A percentile compares a stretch with the other conserved stretches of the same genome.
phyloP scores from a whole-genome alignment of 2,113 vertebrate species.

The Perognathus longimembris region DNA sequence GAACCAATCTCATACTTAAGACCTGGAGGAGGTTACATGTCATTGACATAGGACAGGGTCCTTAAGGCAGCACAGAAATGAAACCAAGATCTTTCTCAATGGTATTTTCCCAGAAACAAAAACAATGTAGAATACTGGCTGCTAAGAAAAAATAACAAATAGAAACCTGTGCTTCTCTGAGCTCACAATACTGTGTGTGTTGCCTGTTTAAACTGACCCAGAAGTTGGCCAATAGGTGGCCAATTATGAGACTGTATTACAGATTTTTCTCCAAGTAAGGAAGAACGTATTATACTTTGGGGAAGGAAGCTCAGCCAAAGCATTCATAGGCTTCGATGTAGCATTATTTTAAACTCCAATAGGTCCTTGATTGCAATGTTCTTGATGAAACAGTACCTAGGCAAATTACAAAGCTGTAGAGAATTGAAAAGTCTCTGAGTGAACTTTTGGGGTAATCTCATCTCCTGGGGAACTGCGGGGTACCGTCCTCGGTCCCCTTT shows the following conservation, averaged over 20 bases:
- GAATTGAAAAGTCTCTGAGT: conserved; percentile 38
- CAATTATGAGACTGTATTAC: conserved; percentile 4
- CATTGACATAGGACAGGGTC: not conserved
- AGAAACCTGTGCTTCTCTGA: not conserved
- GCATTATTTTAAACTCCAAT: not conserved
- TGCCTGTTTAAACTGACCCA: not conserved
- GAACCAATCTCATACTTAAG: not conserved
- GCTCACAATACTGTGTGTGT: not conserved
- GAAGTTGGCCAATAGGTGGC: not conserved
- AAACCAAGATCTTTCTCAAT: conserved; percentile 11
- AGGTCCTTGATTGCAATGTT: not conserved
- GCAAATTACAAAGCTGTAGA: conserved; percentile 34
- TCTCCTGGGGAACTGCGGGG: not conserved
- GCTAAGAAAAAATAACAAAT: not conserved
- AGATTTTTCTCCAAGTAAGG: not conserved
- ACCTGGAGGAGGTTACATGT: conserved; percentile 11
- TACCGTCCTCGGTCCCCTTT: not conserved
- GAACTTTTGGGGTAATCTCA: conserved; percentile 2
- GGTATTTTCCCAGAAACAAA: not conserved
- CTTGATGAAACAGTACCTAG: not conserved
- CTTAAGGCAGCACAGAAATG: not conserved
- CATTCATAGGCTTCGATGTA: conserved; percentile 20
- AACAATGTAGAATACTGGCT: not conserved
- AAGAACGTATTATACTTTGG: not conserved
- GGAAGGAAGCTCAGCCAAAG: not conserved